Evolutionary conservation across 2,113 vertebrate genomes (phyloP).

Genomic region (Nibea coibor): DNA sequence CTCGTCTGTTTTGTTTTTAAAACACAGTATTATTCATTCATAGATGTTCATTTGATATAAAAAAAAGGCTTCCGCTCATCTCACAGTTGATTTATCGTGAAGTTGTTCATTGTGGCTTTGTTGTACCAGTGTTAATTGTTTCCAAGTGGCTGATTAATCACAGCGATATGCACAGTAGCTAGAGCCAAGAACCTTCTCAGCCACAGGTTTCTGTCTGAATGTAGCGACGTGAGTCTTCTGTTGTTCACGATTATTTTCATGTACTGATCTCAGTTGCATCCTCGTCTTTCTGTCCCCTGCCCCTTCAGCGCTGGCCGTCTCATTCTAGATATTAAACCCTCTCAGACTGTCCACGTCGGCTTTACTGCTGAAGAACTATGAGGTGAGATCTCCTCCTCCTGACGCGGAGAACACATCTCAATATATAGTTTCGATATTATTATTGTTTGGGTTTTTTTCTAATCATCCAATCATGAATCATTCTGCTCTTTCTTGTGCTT

Average conservation of each 20-base stretch:
- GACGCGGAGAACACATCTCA: slow-evolving; percentile 32
- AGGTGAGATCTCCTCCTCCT: slow-evolving; percentile 71
- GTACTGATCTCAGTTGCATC: slow-evolving; percentile 19
- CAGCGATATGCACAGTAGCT: too few species aligned
- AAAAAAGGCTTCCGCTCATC: too few species aligned
- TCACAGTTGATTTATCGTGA: too few species aligned
- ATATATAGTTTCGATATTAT: too few species aligned
- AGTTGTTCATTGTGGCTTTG: too few species aligned
- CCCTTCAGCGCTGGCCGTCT: slow-evolving; percentile 72
- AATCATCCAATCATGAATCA: not conserved
- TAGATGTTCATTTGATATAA: not conserved
- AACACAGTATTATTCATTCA: not conserved
- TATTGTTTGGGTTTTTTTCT: not conserved
- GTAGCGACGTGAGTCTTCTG: not conserved
- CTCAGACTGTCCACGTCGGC: slow-evolving; percentile 63
- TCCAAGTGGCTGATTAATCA: too few species aligned
- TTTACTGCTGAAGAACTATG: slow-evolving; percentile 63
- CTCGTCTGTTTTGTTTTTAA: not conserved
- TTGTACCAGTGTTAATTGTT: too few species aligned
- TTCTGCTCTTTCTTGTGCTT: not conserved
- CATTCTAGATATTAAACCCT: slow-evolving; percentile 77
- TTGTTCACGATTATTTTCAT: slow-evolving; percentile 5
- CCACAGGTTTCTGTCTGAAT: not conserved
- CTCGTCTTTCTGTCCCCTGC: slow-evolving; percentile 9
- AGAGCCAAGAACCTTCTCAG: too few species aligned